Conservation (phyloP, 2,888 invertebrate species). For the Mimas tiliae region DNA sequence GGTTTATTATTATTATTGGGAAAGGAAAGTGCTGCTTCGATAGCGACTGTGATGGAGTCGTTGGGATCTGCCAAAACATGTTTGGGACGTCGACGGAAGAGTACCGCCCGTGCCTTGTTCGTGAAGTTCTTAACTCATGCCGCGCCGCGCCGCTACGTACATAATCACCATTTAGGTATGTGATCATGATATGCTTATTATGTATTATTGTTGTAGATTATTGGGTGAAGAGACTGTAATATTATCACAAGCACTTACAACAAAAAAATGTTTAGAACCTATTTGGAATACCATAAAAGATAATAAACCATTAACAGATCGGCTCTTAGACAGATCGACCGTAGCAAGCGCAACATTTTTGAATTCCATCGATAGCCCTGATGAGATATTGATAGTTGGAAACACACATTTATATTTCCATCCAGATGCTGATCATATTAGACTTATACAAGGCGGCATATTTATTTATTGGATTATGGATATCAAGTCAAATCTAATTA, state of each 20-base stretch:
- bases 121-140: no score
- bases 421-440: slow-evolving; percentile 95
- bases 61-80: no score
- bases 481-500: slow-evolving; percentile 69
- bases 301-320: slow-evolving; percentile 83
- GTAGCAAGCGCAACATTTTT: slow-evolving; percentile 86
- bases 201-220: slow-evolving; percentile 59
- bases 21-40: no score
- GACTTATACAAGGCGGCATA: slow-evolving; percentile 93
- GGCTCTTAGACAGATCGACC: slow-evolving; percentile 88
- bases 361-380: slow-evolving; percentile 81
- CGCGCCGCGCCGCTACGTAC: no score
- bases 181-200: slow-evolving; percentile 34
- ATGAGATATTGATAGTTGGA: slow-evolving; percentile 87
- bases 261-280: slow-evolving; percentile 76
- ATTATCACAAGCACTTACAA: slow-evolving; percentile 85
- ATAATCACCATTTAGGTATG: no score
- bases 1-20: no score
- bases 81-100: no score
- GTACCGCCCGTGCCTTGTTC: no score
- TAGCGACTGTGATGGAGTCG: no score
- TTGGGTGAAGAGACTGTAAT: slow-evolving; percentile 82
- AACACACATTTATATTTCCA: slow-evolving; percentile 98
- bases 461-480: slow-evolving; percentile 88
- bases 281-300: slow-evolving; percentile 86